Evolutionary conservation across 2,888 invertebrate genomes (phyloP), one percentile per base, ranked within the genome.

Genomic region (Choreutis nemorana): DNA sequence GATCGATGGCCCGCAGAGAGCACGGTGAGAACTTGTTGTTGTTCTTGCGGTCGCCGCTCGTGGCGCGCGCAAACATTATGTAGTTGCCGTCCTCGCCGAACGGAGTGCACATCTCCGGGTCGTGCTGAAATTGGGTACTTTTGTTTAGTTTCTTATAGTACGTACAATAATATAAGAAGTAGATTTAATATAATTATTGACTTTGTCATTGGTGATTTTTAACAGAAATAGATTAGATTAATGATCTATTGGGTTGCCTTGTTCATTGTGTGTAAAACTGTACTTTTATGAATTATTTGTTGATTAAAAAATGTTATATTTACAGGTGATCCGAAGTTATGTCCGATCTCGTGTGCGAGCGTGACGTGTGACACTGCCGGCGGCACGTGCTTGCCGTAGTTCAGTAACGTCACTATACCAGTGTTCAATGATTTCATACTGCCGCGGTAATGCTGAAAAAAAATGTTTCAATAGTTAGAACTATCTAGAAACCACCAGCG

Each of bases 51-150:
- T 98, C 97, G 23, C 99, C 98, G 48, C 96, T 96, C 30, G 98
- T 99, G 18, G 98, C 98, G 40, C 97, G 87, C 12, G 97, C 96
- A 73, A 97, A 99, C 99, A 99, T 99, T 56, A 99, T 98, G 77
- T 90, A 99, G 82, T 99, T 99, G 23, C 99, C 99, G 63, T 94
- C 94, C 57, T 94, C 93, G 10, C 91, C 96, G 32, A 95, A 96
- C 3, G 97, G 97, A 1, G 96, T 94, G 70, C 90, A 97, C 55
- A 87, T 87, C 70, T 94, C 94, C 1, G 94, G 94, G 78, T 97
- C 97, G 63, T 97, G 97, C 94, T 96, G 66, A 6, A 72, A 50
- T 41, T 33, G 37, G 9, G 9, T n/a, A 18, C 18, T 6, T 18
- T 5, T 18, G 18, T 18, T 18, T 18, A 5, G 18, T 18, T 5